Evolutionary conservation across 1,140 invertebrate genomes (phyloP), one percentile per base, ranked within the genome.

Genomic region (Pseudoatta argentina): DNA sequence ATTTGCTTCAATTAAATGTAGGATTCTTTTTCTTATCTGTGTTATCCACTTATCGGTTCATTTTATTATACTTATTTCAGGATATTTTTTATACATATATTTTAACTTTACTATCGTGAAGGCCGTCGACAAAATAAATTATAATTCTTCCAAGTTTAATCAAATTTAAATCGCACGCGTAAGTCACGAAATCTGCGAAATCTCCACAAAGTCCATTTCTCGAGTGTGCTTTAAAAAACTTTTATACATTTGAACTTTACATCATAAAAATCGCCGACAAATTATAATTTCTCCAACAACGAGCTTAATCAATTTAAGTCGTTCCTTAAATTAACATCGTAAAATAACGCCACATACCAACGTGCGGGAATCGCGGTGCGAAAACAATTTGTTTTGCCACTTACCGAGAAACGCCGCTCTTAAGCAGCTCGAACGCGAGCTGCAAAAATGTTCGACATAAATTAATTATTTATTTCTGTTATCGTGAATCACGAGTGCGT

Each of bases 391-490:
- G 55, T 59, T 59, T 44, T 61, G 21, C 48, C 48, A 53, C 76
- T 27, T 53, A 27, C 1, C 30, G 34, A 39, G 34, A 39, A 39
- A 39, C 30, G 18, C 27, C 59, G 61, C 44, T 67, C 12, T 34
- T n/a, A 27, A 16, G 48, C 64, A 21, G 44, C 24, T 1, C 14
- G 39, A 1, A 34, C n/a, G 59, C 44, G 24, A n/a, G 39, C 44
- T n/a, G 27, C 16, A 83, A 51, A 83, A 73, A 61, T 61, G 39
- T 48, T 44, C 53, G 53, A 18, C 14, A 14, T 21, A 51, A 75
- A 83, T 83, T 83, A 83, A 83, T 83, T 83, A 83, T 30, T 48
- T 30, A 44, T 61, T 30, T 39, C 79, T 8, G 24, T 48, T 81
- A 34, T 57, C 69, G 69, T 16, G 24, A 61, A 71, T 81, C 63